phyloP scores from a whole-genome alignment of 2,888 invertebrate genomes.

The Tetragnatha montana region DNA sequence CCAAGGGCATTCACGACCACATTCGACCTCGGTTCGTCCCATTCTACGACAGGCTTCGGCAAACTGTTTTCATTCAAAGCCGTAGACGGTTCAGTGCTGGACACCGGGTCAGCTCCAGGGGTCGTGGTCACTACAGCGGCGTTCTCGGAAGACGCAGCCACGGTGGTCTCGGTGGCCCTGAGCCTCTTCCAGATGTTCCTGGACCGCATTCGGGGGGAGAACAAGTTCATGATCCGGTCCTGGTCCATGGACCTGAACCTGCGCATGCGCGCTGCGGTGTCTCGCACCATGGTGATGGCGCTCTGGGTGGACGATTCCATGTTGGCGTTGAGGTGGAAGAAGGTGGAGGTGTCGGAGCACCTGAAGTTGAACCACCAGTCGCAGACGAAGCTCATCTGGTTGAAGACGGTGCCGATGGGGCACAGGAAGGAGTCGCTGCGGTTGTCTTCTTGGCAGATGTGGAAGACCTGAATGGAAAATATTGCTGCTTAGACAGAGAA shows the following conservation, averaged over 20 bases:
- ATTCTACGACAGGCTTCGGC: no score
- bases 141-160: not conserved
- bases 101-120: no score
- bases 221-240: conserved; percentile 33
- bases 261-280: conserved; percentile 42
- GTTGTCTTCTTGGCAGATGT: conserved; percentile 89
- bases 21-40: no score
- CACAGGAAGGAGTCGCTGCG: conserved; percentile 92
- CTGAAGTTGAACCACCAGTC: conserved; percentile 97
- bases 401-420: conserved; percentile 93
- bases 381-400: conserved; percentile 91
- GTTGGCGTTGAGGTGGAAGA: conserved; percentile 87
- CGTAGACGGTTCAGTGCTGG: no score
- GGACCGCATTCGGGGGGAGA: conserved; percentile 28
- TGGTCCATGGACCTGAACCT: not conserved
- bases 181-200: conserved; percentile 27
- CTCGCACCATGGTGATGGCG: not conserved
- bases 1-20: no score
- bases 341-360: conserved; percentile 86
- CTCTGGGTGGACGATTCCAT: conserved; percentile 28
- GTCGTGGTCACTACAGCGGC: not conserved
- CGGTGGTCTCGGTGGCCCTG: not conserved
- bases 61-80: no score
- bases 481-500: not conserved
- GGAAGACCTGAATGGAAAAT: conserved; percentile 79